Evolutionary conservation across 2,888 invertebrate genomes (phyloP), one percentile per base, ranked within the genome.

Genomic region (Drosophila aldrichi): DNA sequence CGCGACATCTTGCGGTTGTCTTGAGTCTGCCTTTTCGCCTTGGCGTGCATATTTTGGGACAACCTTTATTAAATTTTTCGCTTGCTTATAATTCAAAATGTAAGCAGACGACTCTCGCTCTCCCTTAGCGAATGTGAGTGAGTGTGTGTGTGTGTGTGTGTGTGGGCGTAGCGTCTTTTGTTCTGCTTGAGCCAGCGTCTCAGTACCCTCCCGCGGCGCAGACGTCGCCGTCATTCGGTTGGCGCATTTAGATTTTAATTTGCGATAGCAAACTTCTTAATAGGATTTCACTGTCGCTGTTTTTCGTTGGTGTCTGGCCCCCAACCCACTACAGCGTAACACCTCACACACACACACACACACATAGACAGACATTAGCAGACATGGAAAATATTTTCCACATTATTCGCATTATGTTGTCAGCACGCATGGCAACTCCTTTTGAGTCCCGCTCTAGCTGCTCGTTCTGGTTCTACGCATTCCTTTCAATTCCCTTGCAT

Each of bases 211-310:
- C 81, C 66, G 57, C 74, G 70, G 68, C 70, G 70, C 74, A 76
- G 89, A 87, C 79, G 74, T 84, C 81, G 87, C 79, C 82, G 74
- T 78, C 82, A 74, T 88, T 88, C 81, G 70, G 79, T 77, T 86
- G 78, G 80, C 81, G 88, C 89, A 85, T 86, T 89, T 86, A 89
- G 90, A 87, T 87, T 87, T 87, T 87, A 87, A 87, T 87, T 87
- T 87, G 86, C 88, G 86, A 87, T 87, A 87, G 89, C 76, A 81
- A 89, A 87, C 90, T 87, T 88, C 88, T 89, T 87, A 89, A 87
- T 88, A 89, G 88, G 86, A 87, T 88, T 87, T 89, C 79, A 82
- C 82, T 89, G 83, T 86, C 89, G 80, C 71, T 63, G 57, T 70
- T 70, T 59, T 70, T 60, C 44, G 67, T 25, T 52, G 44, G 20